Percentiles rank a stretch among this genome's conserved stretches.
phyloP scores from a whole-genome alignment of 2,888 invertebrate species.

The Phyto melanocephala region DNA sequence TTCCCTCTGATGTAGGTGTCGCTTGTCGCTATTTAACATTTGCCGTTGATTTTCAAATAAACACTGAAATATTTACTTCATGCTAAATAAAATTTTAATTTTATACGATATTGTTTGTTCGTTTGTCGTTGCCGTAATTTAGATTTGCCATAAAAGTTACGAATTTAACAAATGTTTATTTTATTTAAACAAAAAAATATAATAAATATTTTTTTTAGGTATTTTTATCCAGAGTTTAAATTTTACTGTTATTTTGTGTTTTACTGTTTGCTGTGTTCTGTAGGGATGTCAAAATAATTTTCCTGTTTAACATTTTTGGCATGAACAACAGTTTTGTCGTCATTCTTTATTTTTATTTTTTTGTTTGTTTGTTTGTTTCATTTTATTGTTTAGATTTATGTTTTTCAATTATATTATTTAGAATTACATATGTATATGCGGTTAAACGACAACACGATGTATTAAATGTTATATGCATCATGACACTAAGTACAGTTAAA shows the following conservation, averaged over 20 bases:
- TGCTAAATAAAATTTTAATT: slow-evolving; percentile 1
- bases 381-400: slow-evolving; percentile 30
- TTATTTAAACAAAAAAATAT: too few relatives aligned
- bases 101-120: background rate
- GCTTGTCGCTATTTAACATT: background rate
- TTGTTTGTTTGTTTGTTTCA: background rate
- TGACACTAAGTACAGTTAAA: background rate
- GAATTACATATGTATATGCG: slow-evolving; percentile 11
- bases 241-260: background rate
- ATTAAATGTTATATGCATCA: background rate
- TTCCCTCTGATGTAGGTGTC: background rate
- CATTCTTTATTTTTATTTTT: background rate
- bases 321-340: slow-evolving; percentile 5
- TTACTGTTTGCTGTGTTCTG: background rate
- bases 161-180: background rate
- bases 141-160: slow-evolving; percentile 14
- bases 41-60: background rate
- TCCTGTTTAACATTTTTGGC: background rate
- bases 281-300: slow-evolving; percentile 17
- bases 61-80: slow-evolving; percentile 5
- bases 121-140: background rate
- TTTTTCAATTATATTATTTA: slow-evolving; percentile 5
- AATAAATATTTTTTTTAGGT: background rate
- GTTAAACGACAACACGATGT: background rate
- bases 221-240: background rate